Evolutionary conservation across 2,113 vertebrate species (phyloP), one percentile per base, ranked within the genome.

Genomic region (Tragelaphus strepsiceros): DNA sequence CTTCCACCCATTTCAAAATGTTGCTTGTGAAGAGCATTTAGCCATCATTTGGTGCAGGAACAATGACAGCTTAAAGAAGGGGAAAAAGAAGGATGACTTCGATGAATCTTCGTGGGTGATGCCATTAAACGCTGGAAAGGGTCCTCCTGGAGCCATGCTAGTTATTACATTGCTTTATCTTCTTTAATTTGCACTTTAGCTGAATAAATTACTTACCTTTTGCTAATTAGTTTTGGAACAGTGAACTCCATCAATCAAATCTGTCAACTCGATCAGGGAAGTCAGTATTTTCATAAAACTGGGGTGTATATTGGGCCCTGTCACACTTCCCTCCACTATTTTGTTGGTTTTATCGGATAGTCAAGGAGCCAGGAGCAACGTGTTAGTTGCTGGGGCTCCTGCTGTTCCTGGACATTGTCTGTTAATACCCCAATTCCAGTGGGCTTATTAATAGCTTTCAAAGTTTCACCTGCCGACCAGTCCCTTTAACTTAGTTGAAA

Each of bases 401-500:
- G 97, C 98, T 98, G 97, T 81, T 97, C 43, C 86, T 67, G 90
- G 53, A 95, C 97, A 97, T 90, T 94, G 91, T 28, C 2, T 51
- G 53, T 90, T 97, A 96, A 98, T 97, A 82, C 74, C 86, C 62
- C 74, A 74, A 71, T 43, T 58, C 61, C 6, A 19, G 61, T 62
- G 71, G 89, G 39, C 62, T 92, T 51, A 62, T 87, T 92, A 94
- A 54, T 81, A 64, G 93, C 96, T 97, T 46, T 56, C 92, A 53
- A 92, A 96, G 95, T 96, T 97, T 98, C 98, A 98, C 98, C 98
- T 98, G 98, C 90, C 91, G 95, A 14, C 80, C 86, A 74, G 62
- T 87, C 85, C 32, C 67, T 94, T 85, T 51, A 97, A 97, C 78
- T 93, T 56, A 4, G 78, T 91, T 97, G 94, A 98, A 97, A 96